These are phyloP conservation scores for Ruditapes philippinarum DNA, from an alignment of 1,140 invertebrate genomes.

Conservation along the genomic window DNA sequence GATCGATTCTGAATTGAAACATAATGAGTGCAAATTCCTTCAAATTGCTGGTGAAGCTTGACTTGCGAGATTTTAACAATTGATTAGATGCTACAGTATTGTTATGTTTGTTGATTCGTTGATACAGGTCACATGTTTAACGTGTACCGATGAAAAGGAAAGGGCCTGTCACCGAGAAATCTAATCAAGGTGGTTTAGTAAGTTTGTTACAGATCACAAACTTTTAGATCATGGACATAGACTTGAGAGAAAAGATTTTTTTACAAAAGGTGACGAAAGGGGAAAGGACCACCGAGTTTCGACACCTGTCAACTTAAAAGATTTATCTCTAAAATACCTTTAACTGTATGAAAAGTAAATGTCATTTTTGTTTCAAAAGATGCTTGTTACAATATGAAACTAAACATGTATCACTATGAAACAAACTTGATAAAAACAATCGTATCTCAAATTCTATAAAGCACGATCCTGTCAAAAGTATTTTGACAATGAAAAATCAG, in stretches of 20 bases:
- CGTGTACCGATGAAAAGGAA: background rate
- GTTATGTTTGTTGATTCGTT: background rate
- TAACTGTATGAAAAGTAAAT: background rate
- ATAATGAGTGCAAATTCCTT: conserved; percentile 49
- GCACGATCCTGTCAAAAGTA: too few species aligned
- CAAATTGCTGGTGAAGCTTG: conserved; percentile 20
- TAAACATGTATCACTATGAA: too few species aligned
- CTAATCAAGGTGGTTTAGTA: background rate
- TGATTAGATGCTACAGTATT: conserved; percentile 31
- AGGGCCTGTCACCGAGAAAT: background rate
- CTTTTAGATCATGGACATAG: background rate
- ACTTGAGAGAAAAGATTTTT: background rate
- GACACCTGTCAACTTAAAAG: conserved; percentile 18
- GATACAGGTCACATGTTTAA: conserved; percentile 44
- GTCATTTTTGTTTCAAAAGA: background rate
- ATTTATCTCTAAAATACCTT: background rate
- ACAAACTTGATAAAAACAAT: too few species aligned
- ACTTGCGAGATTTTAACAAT: conserved; percentile 8
- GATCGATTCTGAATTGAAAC: conserved; percentile 48
- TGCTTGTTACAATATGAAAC: too few species aligned
- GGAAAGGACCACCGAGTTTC: conserved; percentile 29
- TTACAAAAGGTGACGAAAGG: conserved; percentile 26
- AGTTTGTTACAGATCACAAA: background rate
- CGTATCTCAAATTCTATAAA: too few species aligned
- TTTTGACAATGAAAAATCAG: too few species aligned